Percentiles rank a stretch among this genome's conserved stretches.
These are phyloP conservation scores for Montipora efflorescens DNA, from an alignment of 64 coral and sea anemone species.

Conservation along the genomic window DNA sequence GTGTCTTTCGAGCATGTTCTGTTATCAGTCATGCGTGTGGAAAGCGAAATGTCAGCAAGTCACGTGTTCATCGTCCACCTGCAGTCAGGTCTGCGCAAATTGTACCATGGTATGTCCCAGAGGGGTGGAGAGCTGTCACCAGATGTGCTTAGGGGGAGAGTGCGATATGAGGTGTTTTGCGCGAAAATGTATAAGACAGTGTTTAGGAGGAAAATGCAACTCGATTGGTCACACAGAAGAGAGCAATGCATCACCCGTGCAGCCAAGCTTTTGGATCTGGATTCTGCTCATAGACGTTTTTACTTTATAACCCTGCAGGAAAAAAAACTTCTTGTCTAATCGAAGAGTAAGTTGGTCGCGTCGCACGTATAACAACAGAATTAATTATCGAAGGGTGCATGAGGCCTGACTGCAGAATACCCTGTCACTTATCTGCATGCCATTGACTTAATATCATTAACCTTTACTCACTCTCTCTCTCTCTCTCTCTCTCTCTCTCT, in stretches of 20 bases:
- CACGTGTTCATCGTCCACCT: conserved; percentile 39
- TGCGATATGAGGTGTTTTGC: conserved; percentile 71
- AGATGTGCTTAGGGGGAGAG: conserved; percentile 62
- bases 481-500: too few species aligned
- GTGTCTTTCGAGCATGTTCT: conserved; percentile 28
- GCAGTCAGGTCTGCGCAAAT: conserved; percentile 65
- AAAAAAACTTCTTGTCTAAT: background rate
- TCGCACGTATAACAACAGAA: too few species aligned
- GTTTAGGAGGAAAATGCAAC: conserved; percentile 21
- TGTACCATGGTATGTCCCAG: conserved; percentile 62
- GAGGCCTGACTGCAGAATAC: too few species aligned
- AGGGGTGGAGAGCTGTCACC: conserved; percentile 35
- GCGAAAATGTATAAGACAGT: conserved; percentile 39
- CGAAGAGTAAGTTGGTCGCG: too few species aligned
- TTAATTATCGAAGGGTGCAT: too few species aligned
- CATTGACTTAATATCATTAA: too few species aligned
- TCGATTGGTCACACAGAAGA: background rate
- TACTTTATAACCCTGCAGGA: background rate
- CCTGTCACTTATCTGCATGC: too few species aligned
- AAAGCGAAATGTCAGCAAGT: conserved; percentile 30
- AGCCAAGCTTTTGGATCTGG: background rate
- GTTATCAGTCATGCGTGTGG: conserved; percentile 71
- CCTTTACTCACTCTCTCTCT: too few species aligned
- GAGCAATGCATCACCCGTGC: background rate
- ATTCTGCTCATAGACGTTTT: background rate